Base-by-base conservation (phyloP, 2,888 invertebrate genomes). In the Apantesis nais region DNA sequence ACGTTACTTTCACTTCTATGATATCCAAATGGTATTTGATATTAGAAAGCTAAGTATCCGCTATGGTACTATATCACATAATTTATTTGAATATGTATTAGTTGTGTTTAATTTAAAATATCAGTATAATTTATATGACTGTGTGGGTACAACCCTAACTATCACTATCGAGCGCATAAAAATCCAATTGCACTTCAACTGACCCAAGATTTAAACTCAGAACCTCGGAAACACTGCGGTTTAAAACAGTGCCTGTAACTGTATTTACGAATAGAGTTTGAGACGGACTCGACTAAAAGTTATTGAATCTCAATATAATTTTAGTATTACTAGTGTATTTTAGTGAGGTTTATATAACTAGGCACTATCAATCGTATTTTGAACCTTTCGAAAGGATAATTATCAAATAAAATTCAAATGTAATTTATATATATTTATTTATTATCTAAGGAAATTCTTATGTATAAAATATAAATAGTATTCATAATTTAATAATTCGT, bases 401-500 rank as follows among this genome's bases (percentile, higher is more conserved):
- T 16, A 25, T 14, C 1, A 70, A 79, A 79, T 67, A 34, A 82
- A 80, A 80, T 69, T 0, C 74, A 55, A 1, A n/a, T 66, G 58
- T 66, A 66, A 52, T 71, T 75, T 67, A 80, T 75, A 77, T 66
- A 73, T 79, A 81, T 86, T 87, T 85, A 85, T 84, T 84, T 86
- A 88, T 80, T 86, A 58, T 58, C 66, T 58, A 66, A 58, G 19
- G 76, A 81, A 87, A 84, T 87, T 85, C 79, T 84, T 84, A 86
- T 83, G 82, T 79, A 78, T 55, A 81, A 83, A 82, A 83, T 86
- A 90, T 90, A 90, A 90, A 90, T 89, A 90, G 74, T 82, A 85
- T 86, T 85, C 78, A 89, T 91, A 91, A 91, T 83, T 90, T 88
- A 89, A 84, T 87, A 86, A 88, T 86, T 89, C 89, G 87, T 87